These are phyloP conservation scores for Trachurus trachurus DNA, from an alignment of 2,797 vertebrate species.

Conservation along the genomic window DNA sequence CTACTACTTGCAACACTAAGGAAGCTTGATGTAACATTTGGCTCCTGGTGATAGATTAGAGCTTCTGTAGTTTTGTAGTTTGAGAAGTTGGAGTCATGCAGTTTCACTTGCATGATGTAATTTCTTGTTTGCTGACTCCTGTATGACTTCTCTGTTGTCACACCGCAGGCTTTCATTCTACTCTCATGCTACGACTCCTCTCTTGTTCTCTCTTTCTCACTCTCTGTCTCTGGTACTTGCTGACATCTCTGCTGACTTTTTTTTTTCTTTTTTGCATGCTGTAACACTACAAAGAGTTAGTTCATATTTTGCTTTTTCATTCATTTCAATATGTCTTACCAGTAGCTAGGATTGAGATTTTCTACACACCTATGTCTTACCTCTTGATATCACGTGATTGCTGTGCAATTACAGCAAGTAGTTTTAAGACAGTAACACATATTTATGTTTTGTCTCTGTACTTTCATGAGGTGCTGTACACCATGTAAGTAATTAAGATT, in stretches of 20 bases:
- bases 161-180: conserved; percentile 24
- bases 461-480: background rate
- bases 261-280: conserved; percentile 43
- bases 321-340: conserved; percentile 11
- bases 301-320: conserved; percentile 31
- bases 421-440: conserved; percentile 6
- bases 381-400: background rate
- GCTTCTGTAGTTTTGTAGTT: background rate
- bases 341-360: conserved; percentile 15
- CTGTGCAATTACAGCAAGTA: conserved; percentile 3
- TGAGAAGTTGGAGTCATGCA: conserved; percentile 11
- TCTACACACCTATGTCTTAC: background rate
- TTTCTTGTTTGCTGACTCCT: conserved; percentile 58
- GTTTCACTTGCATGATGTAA: conserved; percentile 50
- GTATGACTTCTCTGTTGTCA: conserved; percentile 60
- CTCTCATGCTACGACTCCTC: conserved; percentile 10
- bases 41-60: conserved; percentile 5
- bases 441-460: conserved; percentile 42
- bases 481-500: background rate
- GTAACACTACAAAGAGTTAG: conserved; percentile 46
- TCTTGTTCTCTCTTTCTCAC: conserved; percentile 5
- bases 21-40: background rate
- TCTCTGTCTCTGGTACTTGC: conserved; percentile 9
- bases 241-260: conserved; percentile 5
- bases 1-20: background rate